Percentiles rank a stretch among this genome's conserved stretches.
Evolutionary conservation across 2,888 invertebrate genomes (phyloP).

Genomic region (Caradrina clavipalpis): DNA sequence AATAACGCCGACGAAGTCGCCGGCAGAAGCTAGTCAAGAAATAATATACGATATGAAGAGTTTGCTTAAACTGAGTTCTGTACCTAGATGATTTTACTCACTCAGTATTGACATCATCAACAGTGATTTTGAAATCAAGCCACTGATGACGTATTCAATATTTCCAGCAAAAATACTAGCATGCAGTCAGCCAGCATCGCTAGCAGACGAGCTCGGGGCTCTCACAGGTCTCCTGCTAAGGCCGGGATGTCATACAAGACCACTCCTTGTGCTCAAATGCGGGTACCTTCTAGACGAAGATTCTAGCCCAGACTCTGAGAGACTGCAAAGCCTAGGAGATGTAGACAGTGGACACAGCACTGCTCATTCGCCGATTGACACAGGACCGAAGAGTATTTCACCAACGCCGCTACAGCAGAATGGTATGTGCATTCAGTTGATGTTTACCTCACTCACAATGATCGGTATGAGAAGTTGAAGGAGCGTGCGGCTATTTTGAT

Average conservation of each 20-base stretch:
- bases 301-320: slow-evolving; percentile 96
- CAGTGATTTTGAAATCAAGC: slow-evolving; percentile 43
- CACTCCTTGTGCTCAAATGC: slow-evolving; percentile 93
- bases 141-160: slow-evolving; percentile 48
- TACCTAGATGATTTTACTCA: neutral
- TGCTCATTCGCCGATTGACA: slow-evolving; percentile 96
- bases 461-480: neutral
- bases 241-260: slow-evolving; percentile 85
- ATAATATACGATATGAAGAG: neutral
- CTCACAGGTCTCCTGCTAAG: slow-evolving; percentile 80
- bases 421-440: slow-evolving; percentile 70
- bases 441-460: neutral
- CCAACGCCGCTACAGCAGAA: slow-evolving; percentile 92
- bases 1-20: too few species aligned
- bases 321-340: slow-evolving; percentile 93
- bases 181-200: slow-evolving; percentile 91
- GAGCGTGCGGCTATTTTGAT: neutral
- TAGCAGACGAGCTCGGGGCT: slow-evolving; percentile 93
- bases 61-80: neutral
- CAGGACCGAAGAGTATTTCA: slow-evolving; percentile 96
- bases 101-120: slow-evolving; percentile 16
- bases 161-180: slow-evolving; percentile 92
- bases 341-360: slow-evolving; percentile 98
- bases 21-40: neutral
- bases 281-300: slow-evolving; percentile 95